Percentiles rank a stretch among this genome's conserved stretches.
Conservation (phyloP, 2,113 vertebrate species). For the Calidris pygmaea region DNA sequence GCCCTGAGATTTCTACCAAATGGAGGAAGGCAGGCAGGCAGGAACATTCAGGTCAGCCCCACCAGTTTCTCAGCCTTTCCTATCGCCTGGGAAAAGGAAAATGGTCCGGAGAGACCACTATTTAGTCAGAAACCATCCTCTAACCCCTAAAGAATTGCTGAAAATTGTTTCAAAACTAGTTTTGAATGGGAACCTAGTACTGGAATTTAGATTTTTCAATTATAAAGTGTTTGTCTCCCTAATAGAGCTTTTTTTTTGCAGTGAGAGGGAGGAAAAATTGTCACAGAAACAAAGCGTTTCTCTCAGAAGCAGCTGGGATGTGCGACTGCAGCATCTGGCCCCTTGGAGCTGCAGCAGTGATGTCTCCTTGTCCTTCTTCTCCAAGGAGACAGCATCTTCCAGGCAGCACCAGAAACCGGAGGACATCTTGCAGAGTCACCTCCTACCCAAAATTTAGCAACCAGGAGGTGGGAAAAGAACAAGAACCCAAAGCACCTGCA, state of each 20-base stretch:
- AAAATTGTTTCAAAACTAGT: neutral
- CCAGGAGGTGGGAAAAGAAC: neutral
- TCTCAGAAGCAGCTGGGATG: neutral
- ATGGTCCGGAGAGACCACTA: neutral
- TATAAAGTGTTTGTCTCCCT: neutral
- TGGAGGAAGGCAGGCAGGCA: neutral
- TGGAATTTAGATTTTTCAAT: neutral
- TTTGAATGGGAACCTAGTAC: neutral
- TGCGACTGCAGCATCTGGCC: fast-evolving
- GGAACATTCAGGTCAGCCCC: neutral
- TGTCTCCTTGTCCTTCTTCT: neutral
- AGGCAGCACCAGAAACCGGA: neutral
- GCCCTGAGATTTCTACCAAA: neutral
- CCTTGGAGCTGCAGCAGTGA: neutral
- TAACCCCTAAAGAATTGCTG: neutral
- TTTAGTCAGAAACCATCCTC: neutral
- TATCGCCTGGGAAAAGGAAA: neutral
- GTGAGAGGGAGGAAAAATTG: neutral
- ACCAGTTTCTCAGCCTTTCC: neutral
- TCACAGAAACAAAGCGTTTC: neutral
- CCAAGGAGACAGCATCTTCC: neutral
- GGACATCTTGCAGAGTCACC: neutral
- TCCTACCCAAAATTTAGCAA: neutral
- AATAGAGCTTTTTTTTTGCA: neutral
- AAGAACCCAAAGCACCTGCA: neutral